These are phyloP conservation scores for Neotragus moschatus DNA, from an alignment of 2,113 vertebrate species.

Conservation along the genomic window DNA sequence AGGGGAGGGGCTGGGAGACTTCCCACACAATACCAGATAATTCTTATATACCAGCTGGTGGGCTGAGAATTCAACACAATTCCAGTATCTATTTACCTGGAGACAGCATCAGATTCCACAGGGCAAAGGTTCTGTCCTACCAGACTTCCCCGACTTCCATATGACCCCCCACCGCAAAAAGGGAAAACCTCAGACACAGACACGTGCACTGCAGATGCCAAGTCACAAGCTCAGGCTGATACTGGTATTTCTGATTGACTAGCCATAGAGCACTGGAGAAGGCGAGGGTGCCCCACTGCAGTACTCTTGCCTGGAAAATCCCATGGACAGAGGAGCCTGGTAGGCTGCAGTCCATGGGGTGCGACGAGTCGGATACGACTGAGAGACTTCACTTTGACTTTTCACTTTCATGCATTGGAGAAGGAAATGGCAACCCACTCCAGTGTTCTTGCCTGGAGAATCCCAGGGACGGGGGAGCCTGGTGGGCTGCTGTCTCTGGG, in stretches of 20 bases:
- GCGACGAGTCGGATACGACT: fast-evolving
- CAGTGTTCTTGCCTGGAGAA: too few relatives aligned
- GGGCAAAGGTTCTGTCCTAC: background rate
- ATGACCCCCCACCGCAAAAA: background rate
- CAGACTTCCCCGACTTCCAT: background rate
- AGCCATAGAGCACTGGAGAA: background rate
- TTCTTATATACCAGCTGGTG: background rate
- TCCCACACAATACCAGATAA: background rate
- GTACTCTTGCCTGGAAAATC: too few relatives aligned
- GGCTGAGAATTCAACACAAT: background rate
- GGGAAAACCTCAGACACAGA: background rate
- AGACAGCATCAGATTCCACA: background rate
- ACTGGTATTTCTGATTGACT: background rate
- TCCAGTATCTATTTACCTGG: background rate
- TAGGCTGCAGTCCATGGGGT: too few relatives aligned
- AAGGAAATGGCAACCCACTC: too few relatives aligned
- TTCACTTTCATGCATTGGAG: too few relatives aligned
- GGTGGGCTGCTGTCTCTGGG: too few relatives aligned
- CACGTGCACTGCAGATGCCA: background rate
- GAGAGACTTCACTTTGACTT: too few relatives aligned
- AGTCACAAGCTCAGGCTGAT: background rate
- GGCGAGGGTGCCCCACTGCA: too few relatives aligned
- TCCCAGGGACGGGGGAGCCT: too few relatives aligned
- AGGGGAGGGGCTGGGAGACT: background rate
- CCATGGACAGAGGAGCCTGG: too few relatives aligned